A percentile compares a stretch with the other conserved stretches of the same genome.
Evolutionary conservation across 1,140 invertebrate genomes (phyloP).

Genomic region (Homalodisca vitripennis): DNA sequence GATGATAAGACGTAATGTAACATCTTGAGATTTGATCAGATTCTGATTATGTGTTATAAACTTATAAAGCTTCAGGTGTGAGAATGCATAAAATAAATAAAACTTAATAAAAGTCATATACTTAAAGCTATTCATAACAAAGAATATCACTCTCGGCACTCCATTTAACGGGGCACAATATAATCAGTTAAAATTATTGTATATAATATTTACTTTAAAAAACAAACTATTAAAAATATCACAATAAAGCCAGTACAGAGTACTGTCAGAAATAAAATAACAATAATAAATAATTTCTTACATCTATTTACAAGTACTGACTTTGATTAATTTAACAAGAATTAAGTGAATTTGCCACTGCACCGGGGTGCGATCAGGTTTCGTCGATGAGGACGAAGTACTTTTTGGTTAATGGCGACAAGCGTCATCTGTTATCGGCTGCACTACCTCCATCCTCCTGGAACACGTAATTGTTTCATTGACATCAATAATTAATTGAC

Average conservation of each 20-base stretch:
- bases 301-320: not conserved
- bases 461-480: too few relatives aligned
- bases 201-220: not conserved
- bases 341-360: slow-evolving; percentile 11
- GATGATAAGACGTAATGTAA: too few relatives aligned
- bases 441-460: not conserved
- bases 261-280: not conserved
- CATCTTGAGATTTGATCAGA: too few relatives aligned
- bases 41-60: too few relatives aligned
- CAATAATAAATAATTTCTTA: not conserved
- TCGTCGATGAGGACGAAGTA: slow-evolving; percentile 16
- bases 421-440: slow-evolving; percentile 14
- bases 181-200: too few relatives aligned
- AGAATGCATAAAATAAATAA: too few relatives aligned
- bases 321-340: not conserved
- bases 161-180: too few relatives aligned
- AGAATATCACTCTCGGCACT: too few relatives aligned
- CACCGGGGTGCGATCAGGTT: slow-evolving; percentile 9
- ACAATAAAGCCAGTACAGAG: not conserved
- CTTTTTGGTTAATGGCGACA: slow-evolving; percentile 11
- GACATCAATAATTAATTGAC: too few relatives aligned
- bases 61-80: too few relatives aligned
- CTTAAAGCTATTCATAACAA: not conserved
- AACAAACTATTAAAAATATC: slow-evolving; percentile 8
- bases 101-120: not conserved